Base-by-base conservation (phyloP, 2,888 invertebrate genomes). In the Eugnorisma glareosa region DNA sequence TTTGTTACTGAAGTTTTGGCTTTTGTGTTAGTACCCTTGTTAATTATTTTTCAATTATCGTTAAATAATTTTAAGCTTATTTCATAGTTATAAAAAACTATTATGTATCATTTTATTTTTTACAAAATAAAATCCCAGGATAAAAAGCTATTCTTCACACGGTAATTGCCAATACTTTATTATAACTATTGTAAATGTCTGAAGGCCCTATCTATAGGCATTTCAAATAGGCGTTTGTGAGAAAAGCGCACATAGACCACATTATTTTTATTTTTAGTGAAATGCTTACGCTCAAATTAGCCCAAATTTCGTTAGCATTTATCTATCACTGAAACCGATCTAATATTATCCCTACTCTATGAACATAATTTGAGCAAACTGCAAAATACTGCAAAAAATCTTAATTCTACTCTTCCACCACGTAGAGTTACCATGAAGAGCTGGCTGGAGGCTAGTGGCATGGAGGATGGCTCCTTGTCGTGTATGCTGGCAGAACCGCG, bases 401-500 rank as follows among this genome's bases (percentile, higher is more conserved):
- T 54, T 51, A 63, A 57, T 48, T 31, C 6, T 63, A 1, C 7
- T 51, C 24, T n/a, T 72, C 24, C 13, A 31, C 4, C 45, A 28
- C 28, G 5, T 74, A 92, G 91, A 80, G 73, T 78, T 89, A 94
- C 66, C 75, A 96, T 96, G 96, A 96, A 96, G 94, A 96, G 96
- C 89, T 96, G 96, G 96, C 86, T 96, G 79, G 96, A 96, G 82
- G 90, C 92, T 7, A 91, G 93, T 77, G 93, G 93, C 71, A 94
- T 96, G 94, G 96, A 96, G 13, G 96, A 95, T 63, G 94, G 92
- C 15, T 91, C 95, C 10, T 84, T 96, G 77, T 91, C 95, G 10
- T 96, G 96, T 89, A 94, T 96, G 95, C 91, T 96, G 63, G 94
- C 94, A 0, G 96, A 96, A 89, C 97, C 97, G 7, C 93, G 97